phyloP scores from a whole-genome alignment of 2,797 vertebrate species.

The Pseudochaenichthys georgianus region DNA sequence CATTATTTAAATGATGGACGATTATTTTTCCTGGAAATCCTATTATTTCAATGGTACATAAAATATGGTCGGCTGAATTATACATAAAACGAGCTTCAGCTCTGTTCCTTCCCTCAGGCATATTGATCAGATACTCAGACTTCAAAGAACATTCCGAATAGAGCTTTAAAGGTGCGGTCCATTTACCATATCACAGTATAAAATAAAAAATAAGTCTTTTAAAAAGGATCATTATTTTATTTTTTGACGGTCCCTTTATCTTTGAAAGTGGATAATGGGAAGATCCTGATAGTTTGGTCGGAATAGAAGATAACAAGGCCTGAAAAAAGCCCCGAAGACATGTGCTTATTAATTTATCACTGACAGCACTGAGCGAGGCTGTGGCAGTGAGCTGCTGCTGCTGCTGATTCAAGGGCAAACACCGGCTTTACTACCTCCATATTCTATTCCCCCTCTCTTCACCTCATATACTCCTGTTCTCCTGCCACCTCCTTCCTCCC shows the following conservation, averaged over 20 bases:
- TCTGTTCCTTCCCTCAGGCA: background rate
- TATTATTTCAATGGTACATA: background rate
- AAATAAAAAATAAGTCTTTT: background rate
- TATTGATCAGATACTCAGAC: background rate
- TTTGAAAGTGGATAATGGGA: slow-evolving; percentile 12
- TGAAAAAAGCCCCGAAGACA: slow-evolving; percentile 59
- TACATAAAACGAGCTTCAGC: background rate
- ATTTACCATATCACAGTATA: background rate
- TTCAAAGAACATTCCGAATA: slow-evolving; percentile 5
- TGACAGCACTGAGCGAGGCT: slow-evolving; percentile 61
- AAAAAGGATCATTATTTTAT: background rate
- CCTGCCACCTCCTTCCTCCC: slow-evolving; percentile 13
- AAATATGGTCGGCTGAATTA: background rate
- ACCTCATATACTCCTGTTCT: background rate
- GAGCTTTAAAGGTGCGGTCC: no score
- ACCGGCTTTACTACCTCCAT: slow-evolving; percentile 14
- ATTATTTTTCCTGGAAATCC: background rate
- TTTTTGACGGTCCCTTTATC: background rate
- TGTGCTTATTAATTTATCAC: slow-evolving; percentile 75
- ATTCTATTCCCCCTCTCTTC: background rate
- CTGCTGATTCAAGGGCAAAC: slow-evolving; percentile 56
- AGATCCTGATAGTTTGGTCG: slow-evolving; percentile 6
- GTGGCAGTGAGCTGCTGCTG: slow-evolving; percentile 46
- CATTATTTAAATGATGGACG: background rate
- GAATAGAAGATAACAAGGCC: slow-evolving; percentile 44